Percentiles rank a stretch among this genome's conserved stretches.
Conservation (phyloP, 2,888 invertebrate genomes). For the Leptinotarsa rubiginosa region DNA sequence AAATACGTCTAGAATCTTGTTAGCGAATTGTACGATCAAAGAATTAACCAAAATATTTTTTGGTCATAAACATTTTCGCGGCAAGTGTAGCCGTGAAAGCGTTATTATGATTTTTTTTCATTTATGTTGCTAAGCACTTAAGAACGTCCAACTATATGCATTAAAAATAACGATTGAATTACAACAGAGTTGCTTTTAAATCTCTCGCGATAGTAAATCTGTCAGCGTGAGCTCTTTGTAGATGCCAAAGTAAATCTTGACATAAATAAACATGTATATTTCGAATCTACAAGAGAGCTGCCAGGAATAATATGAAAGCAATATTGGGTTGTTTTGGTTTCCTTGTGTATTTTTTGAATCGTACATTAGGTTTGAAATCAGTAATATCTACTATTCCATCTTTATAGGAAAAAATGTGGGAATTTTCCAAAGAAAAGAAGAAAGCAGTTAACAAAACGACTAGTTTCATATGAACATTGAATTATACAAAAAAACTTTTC, state of each 20-base stretch:
- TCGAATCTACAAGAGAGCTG: conserved; percentile 31
- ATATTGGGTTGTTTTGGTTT: conserved; percentile 28
- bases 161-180: conserved; percentile 41
- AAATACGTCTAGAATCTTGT: background rate
- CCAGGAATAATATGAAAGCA: conserved; percentile 18
- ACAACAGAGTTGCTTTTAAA: conserved; percentile 43
- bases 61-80: background rate
- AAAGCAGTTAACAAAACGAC: no score
- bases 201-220: conserved; percentile 48
- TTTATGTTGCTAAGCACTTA: conserved; percentile 17
- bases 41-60: conserved; percentile 1
- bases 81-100: background rate
- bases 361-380: background rate
- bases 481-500: no score
- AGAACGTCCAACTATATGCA: conserved; percentile 31
- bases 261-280: conserved; percentile 46
- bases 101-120: conserved; percentile 10
- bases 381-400: background rate
- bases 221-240: conserved; percentile 50
- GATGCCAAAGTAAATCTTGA: conserved; percentile 46
- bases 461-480: no score
- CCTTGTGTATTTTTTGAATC: background rate
- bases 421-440: no score
- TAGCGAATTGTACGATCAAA: background rate
- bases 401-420: no score